Percentiles rank a stretch among this genome's conserved stretches.
Conservation (phyloP, 2,888 invertebrate genomes). For the Napeogenes sylphis region DNA sequence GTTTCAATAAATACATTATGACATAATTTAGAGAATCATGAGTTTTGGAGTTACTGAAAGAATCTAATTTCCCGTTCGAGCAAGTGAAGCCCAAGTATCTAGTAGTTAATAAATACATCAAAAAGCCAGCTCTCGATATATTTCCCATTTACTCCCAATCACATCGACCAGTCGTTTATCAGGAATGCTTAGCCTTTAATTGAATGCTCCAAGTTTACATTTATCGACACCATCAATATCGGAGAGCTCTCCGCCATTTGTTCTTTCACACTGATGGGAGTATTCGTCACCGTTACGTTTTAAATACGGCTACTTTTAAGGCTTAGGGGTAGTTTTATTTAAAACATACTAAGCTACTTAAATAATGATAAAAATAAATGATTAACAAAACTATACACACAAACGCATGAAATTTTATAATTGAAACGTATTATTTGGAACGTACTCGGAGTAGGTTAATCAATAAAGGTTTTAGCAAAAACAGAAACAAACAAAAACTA, state of each 20-base stretch:
- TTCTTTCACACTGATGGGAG: conserved; percentile 24
- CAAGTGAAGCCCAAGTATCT: not conserved
- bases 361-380: not conserved
- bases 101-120: conserved; percentile 2
- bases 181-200: conserved; percentile 55
- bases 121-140: conserved; percentile 32
- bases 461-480: too few relatives aligned
- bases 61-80: too few relatives aligned
- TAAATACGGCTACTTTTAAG: conserved; percentile 28
- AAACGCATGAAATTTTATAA: too few relatives aligned
- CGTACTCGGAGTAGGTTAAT: too few relatives aligned
- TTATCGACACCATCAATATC: conserved; percentile 54
- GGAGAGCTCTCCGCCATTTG: conserved; percentile 28
- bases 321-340: conserved; percentile 3
- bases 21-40: too few relatives aligned
- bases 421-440: too few relatives aligned
- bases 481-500: too few relatives aligned
- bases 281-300: conserved; percentile 27
- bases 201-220: conserved; percentile 52
- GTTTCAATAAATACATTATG: too few relatives aligned
- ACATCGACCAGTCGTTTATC: conserved; percentile 31
- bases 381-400: too few relatives aligned
- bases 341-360: not conserved
- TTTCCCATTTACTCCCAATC: conserved; percentile 17
- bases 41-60: too few relatives aligned